Base-by-base conservation (phyloP, 2,888 invertebrate species). In the Acanthosepion lycidas region DNA sequence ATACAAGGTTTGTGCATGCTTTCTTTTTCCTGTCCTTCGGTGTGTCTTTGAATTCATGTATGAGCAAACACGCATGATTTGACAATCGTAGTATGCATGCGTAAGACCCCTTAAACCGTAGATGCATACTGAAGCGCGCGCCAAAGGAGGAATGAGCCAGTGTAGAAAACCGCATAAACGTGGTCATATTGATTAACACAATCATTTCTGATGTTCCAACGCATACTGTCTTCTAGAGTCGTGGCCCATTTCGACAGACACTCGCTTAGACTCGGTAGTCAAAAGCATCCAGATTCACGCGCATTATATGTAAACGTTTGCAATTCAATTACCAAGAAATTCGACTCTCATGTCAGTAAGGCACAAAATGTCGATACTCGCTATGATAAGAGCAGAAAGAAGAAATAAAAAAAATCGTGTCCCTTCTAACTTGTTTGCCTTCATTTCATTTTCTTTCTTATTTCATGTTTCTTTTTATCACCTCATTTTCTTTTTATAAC, bases 261-360 rank as follows among this genome's bases (percentile, higher is more conserved):
- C 18, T 15, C 59, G 6, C n/a, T 33, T 78, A n/a, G n/a, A 78
- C 33, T n/a, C 15, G n/a, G 78, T 78, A 78, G 33, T n/a, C 78
- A 78, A 78, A n/a, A 78, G 78, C 78, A 78, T 78, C 78, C 8
- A 78, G 9, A 78, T 78, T 78, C 78, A n/a, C 78, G n/a, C 78
- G 78, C 33, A 78, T 78, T 78, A 78, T 78, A 33, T 78, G 78
- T 78, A 78, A 78, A n/a, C 78, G n/a, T 78, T 78, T 78, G 78
- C n/a, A 78, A 78, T 78, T 78, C 78, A 78, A 78, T 78, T 78
- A 78, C 78, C 78, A 78, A 78, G 78, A 78, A 78, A 78, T 78
- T 78, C 78, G 78, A 78, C 78, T 78, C 78, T 78, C 78, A n/a
- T 78, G 78, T 78, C 78, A 78, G 78, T 78, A n/a, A 78, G 78